Percentiles rank a stretch among this genome's conserved stretches.
Evolutionary conservation across 1,140 invertebrate genomes (phyloP).

Genomic region (Drosophila kurseongensis): DNA sequence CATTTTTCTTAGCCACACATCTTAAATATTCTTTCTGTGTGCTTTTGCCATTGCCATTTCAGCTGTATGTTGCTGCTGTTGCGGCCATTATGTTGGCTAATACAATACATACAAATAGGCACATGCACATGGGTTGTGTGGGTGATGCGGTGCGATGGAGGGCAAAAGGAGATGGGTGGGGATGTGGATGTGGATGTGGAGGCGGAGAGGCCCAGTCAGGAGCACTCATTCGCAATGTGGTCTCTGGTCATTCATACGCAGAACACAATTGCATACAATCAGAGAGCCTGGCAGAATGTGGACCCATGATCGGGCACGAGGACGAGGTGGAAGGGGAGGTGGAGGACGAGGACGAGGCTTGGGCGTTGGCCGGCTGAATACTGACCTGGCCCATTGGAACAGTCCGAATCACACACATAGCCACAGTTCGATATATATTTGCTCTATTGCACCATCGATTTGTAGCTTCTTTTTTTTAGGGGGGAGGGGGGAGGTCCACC

Average conservation of each 20-base stretch:
- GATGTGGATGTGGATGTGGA: slow-evolving; percentile 4
- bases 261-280: slow-evolving; percentile 80
- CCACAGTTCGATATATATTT: slow-evolving; percentile 65
- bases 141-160: slow-evolving; percentile 5
- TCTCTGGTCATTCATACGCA: slow-evolving; percentile 81
- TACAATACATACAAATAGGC: slow-evolving; percentile 83
- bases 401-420: slow-evolving; percentile 1
- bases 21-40: slow-evolving; percentile 6
- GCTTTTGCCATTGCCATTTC: slow-evolving; percentile 34
- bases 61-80: slow-evolving; percentile 49
- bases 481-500: not conserved
- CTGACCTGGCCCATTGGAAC: slow-evolving; percentile 54
- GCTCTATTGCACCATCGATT: slow-evolving; percentile 69
- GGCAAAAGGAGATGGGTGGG: slow-evolving; percentile 3
- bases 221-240: slow-evolving; percentile 81
- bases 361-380: slow-evolving; percentile 71
- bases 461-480: slow-evolving; percentile 9
- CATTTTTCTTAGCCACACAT: too few species aligned
- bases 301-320: slow-evolving; percentile 16
- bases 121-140: slow-evolving; percentile 48
- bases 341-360: slow-evolving; percentile 33
- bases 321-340: slow-evolving; percentile 22
- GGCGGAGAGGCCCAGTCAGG: slow-evolving; percentile 49
- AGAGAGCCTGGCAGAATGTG: slow-evolving; percentile 32
- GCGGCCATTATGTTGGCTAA: slow-evolving; percentile 79